Base-by-base conservation (phyloP, 1,140 invertebrate genomes). In the Eciton burchellii region DNA sequence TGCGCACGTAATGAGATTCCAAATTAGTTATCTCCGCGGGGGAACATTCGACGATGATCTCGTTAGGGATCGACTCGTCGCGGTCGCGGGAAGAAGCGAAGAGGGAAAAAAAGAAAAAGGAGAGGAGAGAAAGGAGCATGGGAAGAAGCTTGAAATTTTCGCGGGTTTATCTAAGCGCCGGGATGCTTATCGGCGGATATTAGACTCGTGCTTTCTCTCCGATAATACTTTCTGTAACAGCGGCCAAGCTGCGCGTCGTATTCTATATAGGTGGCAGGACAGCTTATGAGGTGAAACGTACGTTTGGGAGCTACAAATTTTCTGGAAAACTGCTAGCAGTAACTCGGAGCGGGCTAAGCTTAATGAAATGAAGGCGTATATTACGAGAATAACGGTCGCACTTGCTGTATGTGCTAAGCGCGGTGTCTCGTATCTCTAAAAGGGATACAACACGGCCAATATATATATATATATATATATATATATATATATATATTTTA, bases 301-400 rank as follows among this genome's bases (percentile, higher is more conserved):
- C 63, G 43, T 79, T 68, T 43, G 74, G 49, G 63, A 70, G 21
- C 74, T 79, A 56, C 49, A 79, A 79, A 79, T 70, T 79, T 79
- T 70, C 74, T 79, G 11, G 21, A 79, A 79, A 79, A 79, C 63
- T 43, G 47, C 47, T 79, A n/a, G 35, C 49, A 41, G 74, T 79
- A 79, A 68, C 74, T 79, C 56, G n/a, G n/a, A 56, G 63, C 35
- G 12, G 74, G 74, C 54, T 70, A 57, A 54, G 49, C 35, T 79
- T 79, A 79, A 79, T 70, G 63, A 79, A 79, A 70, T 79, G 74
- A 70, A 79, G 70, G 68, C 63, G 74, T 79, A 79, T 79, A 79
- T 79, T 79, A 79, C 74, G 70, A 79, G 49, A 49, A 56, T 79
- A 79, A 79, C 70, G 49, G 74, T 45, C 2, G 6, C 49, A 79